Evolutionary conservation across 2,797 vertebrate species (phyloP), one percentile per base, ranked within the genome.

Genomic region (Ataeniobius toweri): DNA sequence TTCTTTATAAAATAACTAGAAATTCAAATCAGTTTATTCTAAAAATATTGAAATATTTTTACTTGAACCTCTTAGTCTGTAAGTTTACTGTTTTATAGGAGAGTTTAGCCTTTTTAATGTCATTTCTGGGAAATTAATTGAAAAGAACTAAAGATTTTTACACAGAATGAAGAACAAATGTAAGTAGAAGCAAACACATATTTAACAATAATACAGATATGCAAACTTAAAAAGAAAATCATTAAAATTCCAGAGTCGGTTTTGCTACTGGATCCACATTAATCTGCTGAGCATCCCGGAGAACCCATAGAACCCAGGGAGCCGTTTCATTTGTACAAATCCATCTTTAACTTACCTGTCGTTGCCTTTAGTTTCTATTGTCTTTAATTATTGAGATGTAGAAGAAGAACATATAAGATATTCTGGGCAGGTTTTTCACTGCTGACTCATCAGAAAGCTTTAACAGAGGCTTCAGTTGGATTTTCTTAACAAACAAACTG

Each of bases 311-410:
- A 55, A 55, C 20, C 20, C 73, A 41, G 78, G 14, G 78, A 72
- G 81, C 81, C 55, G 3, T 85, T 80, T 48, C 2, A 63, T 84
- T 74, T 70, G 86, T 36, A 36, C 71, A 67, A 83, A 86, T 93
- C 84, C 81, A 88, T 90, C 90, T 93, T 94, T 92, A 91, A 93
- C 92, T 91, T 89, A 91, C 93, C 93, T 93, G 94, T 91, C 94
- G 94, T 94, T 96, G 95, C 95, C 95, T 95, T 96, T 95, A 86
- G 86, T 94, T 95, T 95, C 79, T 92, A 92, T 89, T 91, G 71
- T 91, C 86, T 94, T 94, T 93, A 89, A 73, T 83, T 89, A 87
- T 89, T 70, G 86, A 88, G 83, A 73, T 31, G 77, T 93, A 90
- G 89, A 85, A 88, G 82, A 91, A 88, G 91, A 90, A 95, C 94